phyloP scores from a whole-genome alignment of 2,888 invertebrate species.

The Pollenia labialis region DNA sequence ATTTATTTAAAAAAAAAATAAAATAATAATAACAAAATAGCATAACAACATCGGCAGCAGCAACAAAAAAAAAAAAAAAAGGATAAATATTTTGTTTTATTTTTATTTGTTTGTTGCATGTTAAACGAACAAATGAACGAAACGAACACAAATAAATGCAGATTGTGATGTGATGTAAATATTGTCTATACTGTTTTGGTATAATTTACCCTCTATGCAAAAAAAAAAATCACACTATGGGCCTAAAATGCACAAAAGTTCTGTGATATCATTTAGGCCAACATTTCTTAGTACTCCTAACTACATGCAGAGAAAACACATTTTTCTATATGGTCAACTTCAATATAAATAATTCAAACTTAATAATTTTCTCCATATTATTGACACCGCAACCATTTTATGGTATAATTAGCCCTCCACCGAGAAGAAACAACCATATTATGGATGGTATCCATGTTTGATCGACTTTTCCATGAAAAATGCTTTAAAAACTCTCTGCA shows the following conservation, averaged over 20 bases:
- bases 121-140: slow-evolving; percentile 29
- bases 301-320: too few relatives aligned
- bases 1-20: slow-evolving; percentile 47
- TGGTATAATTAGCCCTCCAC: too few relatives aligned
- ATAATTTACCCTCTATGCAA: neutral
- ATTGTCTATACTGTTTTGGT: slow-evolving; percentile 44
- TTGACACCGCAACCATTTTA: too few relatives aligned
- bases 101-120: slow-evolving; percentile 55
- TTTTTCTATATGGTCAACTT: too few relatives aligned
- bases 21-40: slow-evolving; percentile 29
- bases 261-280: too few relatives aligned
- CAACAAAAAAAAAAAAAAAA: neutral
- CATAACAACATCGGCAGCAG: neutral
- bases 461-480: too few relatives aligned
- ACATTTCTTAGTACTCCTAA: too few relatives aligned
- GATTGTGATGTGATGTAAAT: slow-evolving; percentile 54
- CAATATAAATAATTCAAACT: too few relatives aligned
- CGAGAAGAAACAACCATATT: too few relatives aligned
- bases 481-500: too few relatives aligned
- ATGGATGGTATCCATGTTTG: too few relatives aligned
- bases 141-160: slow-evolving; percentile 12
- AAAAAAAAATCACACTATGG: neutral
- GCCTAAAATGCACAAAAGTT: slow-evolving; percentile 4
- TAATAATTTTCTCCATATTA: too few relatives aligned
- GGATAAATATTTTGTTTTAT: slow-evolving; percentile 22